phyloP scores from a whole-genome alignment of 1,140 invertebrate genomes.

The Telenomus remus region DNA sequence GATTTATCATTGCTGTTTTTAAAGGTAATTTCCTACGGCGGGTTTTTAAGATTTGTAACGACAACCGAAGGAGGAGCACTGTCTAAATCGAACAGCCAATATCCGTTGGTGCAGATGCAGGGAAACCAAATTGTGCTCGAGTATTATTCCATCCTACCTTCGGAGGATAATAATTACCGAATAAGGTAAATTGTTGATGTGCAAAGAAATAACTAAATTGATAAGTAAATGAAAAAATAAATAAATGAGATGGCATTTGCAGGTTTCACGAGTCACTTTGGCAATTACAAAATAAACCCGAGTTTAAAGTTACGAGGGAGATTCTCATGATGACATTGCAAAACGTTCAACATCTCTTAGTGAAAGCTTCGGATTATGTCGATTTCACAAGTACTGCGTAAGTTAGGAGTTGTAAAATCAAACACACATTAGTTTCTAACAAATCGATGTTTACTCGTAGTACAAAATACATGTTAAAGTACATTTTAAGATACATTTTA shows the following conservation, averaged over 20 bases:
- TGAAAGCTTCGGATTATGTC: constrained; percentile 84
- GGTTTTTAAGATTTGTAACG: constrained; percentile 87
- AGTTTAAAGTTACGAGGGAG: constrained; percentile 80
- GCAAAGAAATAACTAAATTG: background rate
- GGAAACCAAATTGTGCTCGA: constrained; percentile 88
- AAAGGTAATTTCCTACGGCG: constrained; percentile 93
- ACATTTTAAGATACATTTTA: no score
- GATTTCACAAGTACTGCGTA: constrained; percentile 80
- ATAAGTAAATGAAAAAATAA: background rate
- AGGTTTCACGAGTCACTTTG: constrained; percentile 81
- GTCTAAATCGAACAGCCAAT: constrained; percentile 79
- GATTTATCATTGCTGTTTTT: background rate
- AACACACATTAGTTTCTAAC: no score
- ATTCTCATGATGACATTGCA: constrained; percentile 93
- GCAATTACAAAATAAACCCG: constrained; percentile 79
- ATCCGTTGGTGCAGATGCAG: constrained; percentile 89
- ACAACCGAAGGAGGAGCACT: constrained; percentile 79
- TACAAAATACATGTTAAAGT: no score
- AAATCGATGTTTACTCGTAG: no score
- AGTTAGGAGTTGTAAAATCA: constrained; percentile 57
- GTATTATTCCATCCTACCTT: constrained; percentile 78
- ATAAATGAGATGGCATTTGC: constrained; percentile 12
- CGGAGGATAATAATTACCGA: constrained; percentile 77
- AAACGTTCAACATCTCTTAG: constrained; percentile 86
- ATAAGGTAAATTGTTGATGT: constrained; percentile 75